phyloP scores from a whole-genome alignment of 2,797 vertebrate genomes.

The Fistularia tabacaria region DNA sequence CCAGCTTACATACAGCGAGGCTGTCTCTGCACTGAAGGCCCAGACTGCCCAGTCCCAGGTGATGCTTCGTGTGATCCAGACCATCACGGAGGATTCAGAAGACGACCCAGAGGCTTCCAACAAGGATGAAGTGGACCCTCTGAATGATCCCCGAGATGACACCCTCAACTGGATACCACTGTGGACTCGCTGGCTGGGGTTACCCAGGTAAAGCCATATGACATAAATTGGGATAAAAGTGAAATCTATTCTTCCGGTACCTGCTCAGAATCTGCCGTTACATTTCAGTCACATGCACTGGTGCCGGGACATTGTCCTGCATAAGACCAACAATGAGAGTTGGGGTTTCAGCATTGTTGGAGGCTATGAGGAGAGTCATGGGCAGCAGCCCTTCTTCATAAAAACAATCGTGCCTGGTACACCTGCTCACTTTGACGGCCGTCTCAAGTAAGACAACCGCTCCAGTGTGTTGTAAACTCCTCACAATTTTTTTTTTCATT shows the following conservation, averaged over 20 bases:
- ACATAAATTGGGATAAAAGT: neutral
- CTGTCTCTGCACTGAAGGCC: slow-evolving; percentile 85
- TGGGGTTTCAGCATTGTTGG: slow-evolving; percentile 97
- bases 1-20: slow-evolving; percentile 85
- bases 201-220: slow-evolving; percentile 77
- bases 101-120: slow-evolving; percentile 63
- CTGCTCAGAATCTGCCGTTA: slow-evolving; percentile 5
- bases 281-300: slow-evolving; percentile 84
- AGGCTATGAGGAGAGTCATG: slow-evolving; percentile 88
- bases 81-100: slow-evolving; percentile 66
- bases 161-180: slow-evolving; percentile 82
- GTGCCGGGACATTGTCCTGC: slow-evolving; percentile 86
- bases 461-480: neutral
- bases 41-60: slow-evolving; percentile 85
- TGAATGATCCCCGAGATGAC: slow-evolving; percentile 76
- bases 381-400: slow-evolving; percentile 93
- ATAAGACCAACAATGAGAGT: slow-evolving; percentile 87
- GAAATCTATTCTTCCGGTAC: too few species aligned
- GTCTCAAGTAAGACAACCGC: slow-evolving; percentile 81
- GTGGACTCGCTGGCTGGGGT: slow-evolving; percentile 88
- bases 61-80: slow-evolving; percentile 81
- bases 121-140: slow-evolving; percentile 62
- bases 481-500: neutral
- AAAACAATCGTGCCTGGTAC: slow-evolving; percentile 95
- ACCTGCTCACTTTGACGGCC: slow-evolving; percentile 85